Evolutionary conservation across 1,140 invertebrate species (phyloP).

Genomic region (Drosophila rhopaloa): DNA sequence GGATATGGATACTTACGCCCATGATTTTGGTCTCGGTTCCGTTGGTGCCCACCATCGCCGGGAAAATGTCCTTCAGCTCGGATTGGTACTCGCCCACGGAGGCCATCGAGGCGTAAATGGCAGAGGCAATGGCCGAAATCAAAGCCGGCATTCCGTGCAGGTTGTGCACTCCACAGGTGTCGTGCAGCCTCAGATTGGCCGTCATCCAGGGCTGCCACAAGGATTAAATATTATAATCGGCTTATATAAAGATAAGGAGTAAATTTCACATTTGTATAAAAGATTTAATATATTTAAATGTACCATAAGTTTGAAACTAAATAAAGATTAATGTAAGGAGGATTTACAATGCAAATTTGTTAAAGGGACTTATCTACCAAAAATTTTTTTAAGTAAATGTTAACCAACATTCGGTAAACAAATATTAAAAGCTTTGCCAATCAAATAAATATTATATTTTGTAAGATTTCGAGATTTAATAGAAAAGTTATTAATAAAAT

Average conservation of each 20-base stretch:
- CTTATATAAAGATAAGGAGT: no score
- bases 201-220: conserved; percentile 89
- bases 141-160: conserved; percentile 98
- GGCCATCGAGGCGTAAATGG: conserved; percentile 90
- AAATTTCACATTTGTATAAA: no score
- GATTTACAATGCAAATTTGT: no score
- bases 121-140: conserved; percentile 92
- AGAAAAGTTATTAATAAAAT: no score
- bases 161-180: conserved; percentile 98
- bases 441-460: neutral
- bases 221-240: no score
- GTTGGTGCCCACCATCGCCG: conserved; percentile 84
- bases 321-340: no score
- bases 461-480: no score
- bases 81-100: conserved; percentile 86
- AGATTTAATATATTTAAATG: no score
- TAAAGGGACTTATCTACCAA: no score
- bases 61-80: conserved; percentile 87
- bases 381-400: no score
- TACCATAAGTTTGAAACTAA: no score
- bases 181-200: conserved; percentile 90
- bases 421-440: neutral
- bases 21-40: conserved; percentile 68
- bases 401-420: no score
- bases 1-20: conserved; percentile 66